Evolutionary conservation across 1,140 invertebrate genomes (phyloP).

Genomic region (Diabrotica virgifera): DNA sequence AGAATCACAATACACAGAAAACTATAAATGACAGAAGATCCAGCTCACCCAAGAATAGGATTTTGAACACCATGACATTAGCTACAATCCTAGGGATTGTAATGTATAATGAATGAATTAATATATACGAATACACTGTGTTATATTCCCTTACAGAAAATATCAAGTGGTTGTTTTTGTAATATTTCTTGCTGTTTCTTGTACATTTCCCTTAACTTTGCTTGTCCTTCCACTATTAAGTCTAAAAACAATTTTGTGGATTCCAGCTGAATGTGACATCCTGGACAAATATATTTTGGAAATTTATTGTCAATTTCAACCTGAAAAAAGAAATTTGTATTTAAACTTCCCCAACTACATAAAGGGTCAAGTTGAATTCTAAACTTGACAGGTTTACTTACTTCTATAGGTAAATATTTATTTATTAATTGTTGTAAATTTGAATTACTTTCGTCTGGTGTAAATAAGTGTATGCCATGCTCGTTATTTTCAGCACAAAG

Average conservation of each 20-base stretch:
- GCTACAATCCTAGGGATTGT: too few species aligned
- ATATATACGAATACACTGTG: too few species aligned
- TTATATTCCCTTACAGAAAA: too few species aligned
- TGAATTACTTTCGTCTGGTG: conserved; percentile 54
- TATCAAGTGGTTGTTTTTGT: conserved; percentile 8
- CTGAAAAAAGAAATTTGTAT: conserved; percentile 46
- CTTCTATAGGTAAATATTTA: conserved; percentile 69
- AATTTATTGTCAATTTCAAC: conserved; percentile 65
- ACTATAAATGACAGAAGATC: too few species aligned
- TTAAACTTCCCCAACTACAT: conserved; percentile 36
- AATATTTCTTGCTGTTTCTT: conserved; percentile 47
- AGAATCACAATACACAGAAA: too few species aligned
- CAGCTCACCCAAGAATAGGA: too few species aligned
- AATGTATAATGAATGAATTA: too few species aligned
- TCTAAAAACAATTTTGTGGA: conserved; percentile 69
- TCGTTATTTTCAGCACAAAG: conserved; percentile 69
- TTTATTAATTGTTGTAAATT: conserved; percentile 65
- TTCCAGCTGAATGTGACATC: conserved; percentile 70
- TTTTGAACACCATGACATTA: too few species aligned
- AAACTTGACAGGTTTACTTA: conserved; percentile 49
- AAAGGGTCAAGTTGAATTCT: conserved; percentile 62
- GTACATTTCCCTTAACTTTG: conserved; percentile 54
- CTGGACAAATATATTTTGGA: conserved; percentile 68
- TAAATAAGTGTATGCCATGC: conserved; percentile 63
- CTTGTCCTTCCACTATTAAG: conserved; percentile 65